Evolutionary conservation across 1,140 invertebrate genomes (phyloP), one percentile per base, ranked within the genome.

Genomic region (Conopomorpha cramerella): DNA sequence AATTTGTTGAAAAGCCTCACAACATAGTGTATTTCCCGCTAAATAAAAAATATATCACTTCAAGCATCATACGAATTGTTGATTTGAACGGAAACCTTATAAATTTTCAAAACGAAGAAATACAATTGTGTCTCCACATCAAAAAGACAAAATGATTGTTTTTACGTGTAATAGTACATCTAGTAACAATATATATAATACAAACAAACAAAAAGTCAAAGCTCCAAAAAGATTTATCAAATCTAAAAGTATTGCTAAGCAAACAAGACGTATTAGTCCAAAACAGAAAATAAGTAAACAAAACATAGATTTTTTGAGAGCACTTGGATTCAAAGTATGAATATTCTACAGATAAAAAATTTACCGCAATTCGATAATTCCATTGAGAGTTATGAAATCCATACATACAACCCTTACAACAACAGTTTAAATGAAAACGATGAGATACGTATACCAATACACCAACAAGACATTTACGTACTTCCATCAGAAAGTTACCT

Each of bases 351-450:
- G n/a, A 47, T 54, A 39, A 38, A 31, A 28, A 36, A 34, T 16
- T 32, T 38, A 15, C 17, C 47, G 7, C 8, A 30, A 12, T 42
- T 38, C 29, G 55, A 63, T 39, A 46, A 63, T 34, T 47, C 45
- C 8, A 53, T 70, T 13, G 37, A 47, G 11, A 58, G 63, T 36
- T 53, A 34, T 34, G 40, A 49, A 32, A 30, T 39, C 10, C 44
- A 49, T 34, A 39, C 30, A 7, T 33, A 49, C 37, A 38, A 34
- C n/a, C 45, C 45, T 8, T 41, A 31, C 26, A 33, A 34, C 3
- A 29, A 39, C 10, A 44, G 16, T 14, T 46, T 43, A 29, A 34
- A 39, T 8, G 26, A 43, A 13, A 43, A 41, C 23, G 49, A 46
- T 41, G 40, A 52, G 41, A 49, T 49, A 36, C 26, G 49, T 8